Conservation (phyloP, 2,113 vertebrate genomes). For the Brachyhypopomus gauderio region DNA sequence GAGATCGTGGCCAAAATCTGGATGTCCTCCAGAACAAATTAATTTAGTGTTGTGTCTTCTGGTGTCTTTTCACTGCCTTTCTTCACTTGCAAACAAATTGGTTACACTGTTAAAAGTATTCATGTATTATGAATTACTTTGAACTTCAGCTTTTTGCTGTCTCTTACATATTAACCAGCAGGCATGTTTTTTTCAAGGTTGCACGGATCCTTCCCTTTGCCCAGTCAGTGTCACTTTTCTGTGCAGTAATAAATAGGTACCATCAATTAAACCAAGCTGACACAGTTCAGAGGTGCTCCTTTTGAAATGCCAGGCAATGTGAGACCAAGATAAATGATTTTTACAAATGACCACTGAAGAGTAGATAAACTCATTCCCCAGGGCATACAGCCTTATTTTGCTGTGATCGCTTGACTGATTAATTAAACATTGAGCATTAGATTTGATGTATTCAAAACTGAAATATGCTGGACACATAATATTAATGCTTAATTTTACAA, state of each 20-base stretch:
- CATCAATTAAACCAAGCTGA: constrained; percentile 53
- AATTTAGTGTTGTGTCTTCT: constrained; percentile 40
- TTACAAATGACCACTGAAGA: constrained; percentile 21
- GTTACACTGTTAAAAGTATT: constrained; percentile 44
- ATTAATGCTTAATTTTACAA: no score
- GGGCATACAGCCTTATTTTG: not conserved
- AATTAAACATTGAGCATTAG: not conserved
- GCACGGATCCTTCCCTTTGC: not conserved
- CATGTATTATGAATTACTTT: constrained; percentile 47
- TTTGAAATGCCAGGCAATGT: constrained; percentile 39
- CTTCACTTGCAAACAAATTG: constrained; percentile 31
- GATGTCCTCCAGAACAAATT: constrained; percentile 30
- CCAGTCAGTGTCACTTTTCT: constrained; percentile 38
- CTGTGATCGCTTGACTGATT: not conserved
- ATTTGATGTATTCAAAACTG: not conserved
- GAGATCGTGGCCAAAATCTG: constrained; percentile 3
- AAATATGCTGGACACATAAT: not conserved
- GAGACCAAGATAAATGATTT: constrained; percentile 41
- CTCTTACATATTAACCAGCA: constrained; percentile 54
- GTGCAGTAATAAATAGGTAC: constrained; percentile 43
- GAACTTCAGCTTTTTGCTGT: constrained; percentile 49
- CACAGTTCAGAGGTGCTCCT: constrained; percentile 39
- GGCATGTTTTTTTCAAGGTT: constrained; percentile 44
- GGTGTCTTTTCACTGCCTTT: constrained; percentile 29
- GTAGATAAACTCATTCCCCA: constrained; percentile 10